Conservation (phyloP, 2,888 invertebrate species). For the Nowickia ferox region DNA sequence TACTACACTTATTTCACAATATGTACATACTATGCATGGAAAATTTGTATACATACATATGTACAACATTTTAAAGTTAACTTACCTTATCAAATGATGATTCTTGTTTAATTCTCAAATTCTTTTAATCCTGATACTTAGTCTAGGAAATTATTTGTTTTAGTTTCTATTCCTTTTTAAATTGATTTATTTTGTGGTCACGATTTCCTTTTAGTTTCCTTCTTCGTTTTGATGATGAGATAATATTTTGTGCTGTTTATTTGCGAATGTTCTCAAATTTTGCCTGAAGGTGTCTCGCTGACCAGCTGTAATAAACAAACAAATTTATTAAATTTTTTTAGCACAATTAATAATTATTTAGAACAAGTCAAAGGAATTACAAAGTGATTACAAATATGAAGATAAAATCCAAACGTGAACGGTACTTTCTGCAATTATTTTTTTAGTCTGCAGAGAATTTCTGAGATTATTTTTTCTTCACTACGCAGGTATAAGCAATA, state of each 20-base stretch:
- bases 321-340: neutral
- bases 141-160: neutral
- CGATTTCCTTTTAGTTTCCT: slow-evolving; percentile 23
- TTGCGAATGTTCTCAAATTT: slow-evolving; percentile 10
- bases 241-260: slow-evolving; percentile 24
- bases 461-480: neutral
- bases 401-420: slow-evolving; percentile 20
- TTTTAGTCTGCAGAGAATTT: slow-evolving; percentile 8
- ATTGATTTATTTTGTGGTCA: neutral
- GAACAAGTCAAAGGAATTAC: neutral
- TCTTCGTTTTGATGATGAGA: slow-evolving; percentile 42
- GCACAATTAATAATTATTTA: neutral
- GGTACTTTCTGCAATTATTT: slow-evolving; percentile 31
- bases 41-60: neutral
- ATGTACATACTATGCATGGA: neutral
- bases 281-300: neutral
- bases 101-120: neutral
- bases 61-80: neutral
- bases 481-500: slow-evolving; percentile 53
- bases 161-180: neutral
- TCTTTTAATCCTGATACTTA: neutral
- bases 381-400: neutral
- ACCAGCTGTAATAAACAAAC: slow-evolving; percentile 24
- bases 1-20: slow-evolving; percentile 8
- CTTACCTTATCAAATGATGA: slow-evolving; percentile 29